Percentiles rank a stretch among this genome's conserved stretches.
phyloP scores from a whole-genome alignment of 2,797 vertebrate species.

The Allenopithecus nigroviridis region DNA sequence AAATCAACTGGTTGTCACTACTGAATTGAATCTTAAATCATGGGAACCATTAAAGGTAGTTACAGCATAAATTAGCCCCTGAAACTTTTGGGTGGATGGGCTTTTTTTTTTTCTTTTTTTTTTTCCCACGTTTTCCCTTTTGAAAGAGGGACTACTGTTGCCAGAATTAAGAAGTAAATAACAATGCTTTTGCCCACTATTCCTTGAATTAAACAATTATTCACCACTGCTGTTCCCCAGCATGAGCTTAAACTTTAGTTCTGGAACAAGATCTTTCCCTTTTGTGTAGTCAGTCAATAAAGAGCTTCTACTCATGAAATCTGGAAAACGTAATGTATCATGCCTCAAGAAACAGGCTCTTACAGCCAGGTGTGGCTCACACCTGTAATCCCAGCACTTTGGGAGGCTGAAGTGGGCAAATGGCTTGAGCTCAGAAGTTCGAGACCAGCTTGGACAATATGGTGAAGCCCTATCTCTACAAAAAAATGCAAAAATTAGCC shows the following conservation, averaged over 20 bases:
- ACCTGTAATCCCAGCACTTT: background rate
- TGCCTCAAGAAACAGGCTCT: slow-evolving; percentile 33
- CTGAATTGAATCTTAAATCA: slow-evolving; percentile 33
- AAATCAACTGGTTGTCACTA: slow-evolving; percentile 40
- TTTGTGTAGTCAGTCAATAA: background rate
- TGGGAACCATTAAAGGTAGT: slow-evolving; percentile 21
- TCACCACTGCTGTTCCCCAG: background rate
- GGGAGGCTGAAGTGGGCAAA: background rate
- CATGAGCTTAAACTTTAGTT: background rate
- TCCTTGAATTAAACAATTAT: background rate
- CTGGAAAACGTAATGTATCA: background rate
- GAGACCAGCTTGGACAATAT: background rate
- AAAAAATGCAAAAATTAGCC: background rate
- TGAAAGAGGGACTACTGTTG: background rate
- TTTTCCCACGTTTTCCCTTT: background rate
- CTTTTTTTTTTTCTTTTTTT: background rate
- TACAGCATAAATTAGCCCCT: background rate
- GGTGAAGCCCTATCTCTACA: background rate
- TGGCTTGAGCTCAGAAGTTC: background rate
- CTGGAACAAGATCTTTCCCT: background rate
- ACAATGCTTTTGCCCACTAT: background rate
- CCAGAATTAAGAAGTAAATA: slow-evolving; percentile 36
- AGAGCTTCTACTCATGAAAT: background rate
- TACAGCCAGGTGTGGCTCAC: background rate
- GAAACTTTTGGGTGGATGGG: background rate